These are phyloP conservation scores for Philereme transversata DNA, from an alignment of 2,888 invertebrate genomes.

Conservation along the genomic window DNA sequence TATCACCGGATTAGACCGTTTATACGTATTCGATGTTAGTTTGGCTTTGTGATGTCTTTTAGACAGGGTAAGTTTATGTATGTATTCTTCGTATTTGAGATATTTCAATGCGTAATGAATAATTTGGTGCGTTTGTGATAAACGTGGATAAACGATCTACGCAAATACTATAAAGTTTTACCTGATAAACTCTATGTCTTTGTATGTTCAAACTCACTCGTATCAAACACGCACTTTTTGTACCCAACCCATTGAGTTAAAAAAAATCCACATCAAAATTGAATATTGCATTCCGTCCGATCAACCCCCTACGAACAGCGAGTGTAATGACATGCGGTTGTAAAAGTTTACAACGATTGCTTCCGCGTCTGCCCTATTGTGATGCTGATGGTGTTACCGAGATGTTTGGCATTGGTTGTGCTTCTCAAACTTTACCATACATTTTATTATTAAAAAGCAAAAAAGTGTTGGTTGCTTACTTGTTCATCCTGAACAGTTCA, in stretches of 20 bases:
- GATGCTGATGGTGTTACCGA: conserved; percentile 61
- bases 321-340: conserved; percentile 47
- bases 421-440: conserved; percentile 52
- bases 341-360: conserved; percentile 79
- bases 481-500: too few relatives aligned
- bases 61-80: conserved; percentile 1
- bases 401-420: conserved; percentile 29
- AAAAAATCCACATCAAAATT: conserved; percentile 25
- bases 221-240: not conserved
- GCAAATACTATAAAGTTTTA: too few relatives aligned
- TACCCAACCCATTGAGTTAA: conserved; percentile 3
- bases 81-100: conserved; percentile 10
- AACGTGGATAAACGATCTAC: too few relatives aligned
- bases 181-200: too few relatives aligned
- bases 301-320: conserved; percentile 57
- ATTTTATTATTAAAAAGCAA: not conserved
- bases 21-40: conserved; percentile 38
- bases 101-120: conserved; percentile 7
- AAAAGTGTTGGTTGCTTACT: too few relatives aligned
- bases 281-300: conserved; percentile 35
- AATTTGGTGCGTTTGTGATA: conserved; percentile 8
- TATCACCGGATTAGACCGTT: conserved; percentile 59
- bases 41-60: conserved; percentile 26
- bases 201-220: too few relatives aligned
- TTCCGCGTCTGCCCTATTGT: conserved; percentile 73